Percentiles rank a stretch among this genome's conserved stretches.
These are phyloP conservation scores for Sesamia inferens DNA, from an alignment of 2,888 invertebrate genomes.

Conservation along the genomic window DNA sequence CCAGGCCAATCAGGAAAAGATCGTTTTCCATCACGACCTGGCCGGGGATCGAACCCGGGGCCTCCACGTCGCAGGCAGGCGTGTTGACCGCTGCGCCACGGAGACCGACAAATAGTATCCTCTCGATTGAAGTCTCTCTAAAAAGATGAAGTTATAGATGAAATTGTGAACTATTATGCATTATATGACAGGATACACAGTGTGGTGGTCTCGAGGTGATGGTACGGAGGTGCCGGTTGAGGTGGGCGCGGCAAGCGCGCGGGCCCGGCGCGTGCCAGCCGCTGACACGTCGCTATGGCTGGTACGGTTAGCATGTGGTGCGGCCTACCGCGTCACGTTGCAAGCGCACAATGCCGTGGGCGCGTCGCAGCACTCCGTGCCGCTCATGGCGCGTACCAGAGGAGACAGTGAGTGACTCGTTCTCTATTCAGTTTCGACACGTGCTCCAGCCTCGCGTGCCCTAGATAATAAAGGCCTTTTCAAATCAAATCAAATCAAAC, in stretches of 20 bases:
- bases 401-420: conserved; percentile 63
- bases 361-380: conserved; percentile 90
- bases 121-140: neutral
- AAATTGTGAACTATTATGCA: neutral
- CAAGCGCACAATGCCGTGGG: conserved; percentile 93
- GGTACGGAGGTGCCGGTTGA: conserved; percentile 70
- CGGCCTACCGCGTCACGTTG: conserved; percentile 91
- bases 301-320: conserved; percentile 92
- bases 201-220: conserved; percentile 77
- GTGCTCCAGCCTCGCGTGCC: neutral
- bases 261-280: conserved; percentile 76
- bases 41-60: too few relatives aligned
- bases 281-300: conserved; percentile 85
- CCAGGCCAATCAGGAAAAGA: too few relatives aligned
- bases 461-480: too few relatives aligned
- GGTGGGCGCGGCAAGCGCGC: conserved; percentile 78
- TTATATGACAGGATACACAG: conserved; percentile 72
- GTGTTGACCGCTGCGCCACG: too few relatives aligned
- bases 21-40: too few relatives aligned
- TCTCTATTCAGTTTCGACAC: neutral
- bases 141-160: neutral
- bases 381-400: conserved; percentile 88
- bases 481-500: too few relatives aligned
- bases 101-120: too few relatives aligned
- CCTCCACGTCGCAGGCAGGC: too few relatives aligned